A percentile compares a stretch with the other conserved stretches of the same genome.
phyloP scores from a whole-genome alignment of 2,797 vertebrate species.

The Pogonophryne albipinna region DNA sequence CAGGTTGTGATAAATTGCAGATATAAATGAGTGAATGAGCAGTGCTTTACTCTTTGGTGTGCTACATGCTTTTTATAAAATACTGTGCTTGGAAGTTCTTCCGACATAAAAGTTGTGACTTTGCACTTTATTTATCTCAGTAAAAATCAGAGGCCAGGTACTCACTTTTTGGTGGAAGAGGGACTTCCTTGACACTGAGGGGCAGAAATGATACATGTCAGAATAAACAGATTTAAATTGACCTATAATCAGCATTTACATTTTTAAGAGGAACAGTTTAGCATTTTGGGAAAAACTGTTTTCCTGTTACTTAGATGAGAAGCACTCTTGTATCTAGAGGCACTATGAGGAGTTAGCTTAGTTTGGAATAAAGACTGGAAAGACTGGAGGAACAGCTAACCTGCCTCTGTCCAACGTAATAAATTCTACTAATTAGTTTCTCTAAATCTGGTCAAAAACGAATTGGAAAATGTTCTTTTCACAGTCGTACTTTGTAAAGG shows the following conservation, averaged over 20 bases:
- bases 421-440: background rate
- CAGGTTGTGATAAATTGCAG: conserved; percentile 9
- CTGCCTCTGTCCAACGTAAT: background rate
- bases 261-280: background rate
- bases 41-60: background rate
- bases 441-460: too few species aligned
- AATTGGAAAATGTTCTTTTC: background rate
- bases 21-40: background rate
- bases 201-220: conserved; percentile 46
- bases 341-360: background rate
- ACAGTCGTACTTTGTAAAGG: background rate
- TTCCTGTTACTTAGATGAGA: background rate
- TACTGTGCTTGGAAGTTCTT: background rate
- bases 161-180: conserved; percentile 86
- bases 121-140: background rate
- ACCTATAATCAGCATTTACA: background rate
- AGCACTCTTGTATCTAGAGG: background rate
- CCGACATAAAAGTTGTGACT: background rate
- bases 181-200: conserved; percentile 82
- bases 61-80: background rate
- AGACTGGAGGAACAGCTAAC: background rate
- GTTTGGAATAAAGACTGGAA: background rate
- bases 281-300: background rate
- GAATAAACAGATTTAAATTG: background rate
- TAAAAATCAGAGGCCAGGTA: conserved; percentile 23